phyloP scores from a whole-genome alignment of 2,797 vertebrate genomes.

The Platyrinchus mystaceus region DNA sequence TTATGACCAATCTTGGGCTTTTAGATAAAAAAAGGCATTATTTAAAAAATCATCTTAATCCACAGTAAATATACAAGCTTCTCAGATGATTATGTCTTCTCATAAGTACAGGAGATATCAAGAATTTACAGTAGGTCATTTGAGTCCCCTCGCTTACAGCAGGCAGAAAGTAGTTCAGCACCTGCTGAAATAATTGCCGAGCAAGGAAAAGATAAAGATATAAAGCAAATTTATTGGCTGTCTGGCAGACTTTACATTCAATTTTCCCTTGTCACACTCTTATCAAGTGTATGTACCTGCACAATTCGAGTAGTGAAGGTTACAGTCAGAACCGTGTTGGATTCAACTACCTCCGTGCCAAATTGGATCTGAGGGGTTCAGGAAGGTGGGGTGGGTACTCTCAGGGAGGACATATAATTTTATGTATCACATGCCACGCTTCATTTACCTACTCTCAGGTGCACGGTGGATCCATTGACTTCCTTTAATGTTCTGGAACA shows the following conservation, averaged over 20 bases:
- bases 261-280: slow-evolving; percentile 50
- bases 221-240: slow-evolving; percentile 53
- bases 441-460: background rate
- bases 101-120: slow-evolving; percentile 14
- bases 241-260: slow-evolving; percentile 34
- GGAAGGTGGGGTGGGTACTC: background rate
- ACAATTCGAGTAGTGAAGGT: background rate
- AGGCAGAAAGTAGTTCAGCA: slow-evolving; percentile 16
- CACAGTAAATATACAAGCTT: background rate
- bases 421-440: background rate
- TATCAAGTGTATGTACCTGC: background rate
- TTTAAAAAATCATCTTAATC: background rate
- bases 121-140: slow-evolving; percentile 46
- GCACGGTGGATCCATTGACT: background rate
- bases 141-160: background rate
- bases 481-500: background rate
- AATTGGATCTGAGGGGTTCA: background rate
- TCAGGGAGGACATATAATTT: background rate
- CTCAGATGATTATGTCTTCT: background rate
- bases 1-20: background rate
- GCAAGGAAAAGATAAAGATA: slow-evolving; percentile 39
- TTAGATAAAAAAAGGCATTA: background rate
- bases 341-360: background rate
- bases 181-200: slow-evolving; percentile 41
- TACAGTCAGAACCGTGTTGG: background rate